Conservation (phyloP, 2,113 vertebrate species). For the Meriones unguiculatus region DNA sequence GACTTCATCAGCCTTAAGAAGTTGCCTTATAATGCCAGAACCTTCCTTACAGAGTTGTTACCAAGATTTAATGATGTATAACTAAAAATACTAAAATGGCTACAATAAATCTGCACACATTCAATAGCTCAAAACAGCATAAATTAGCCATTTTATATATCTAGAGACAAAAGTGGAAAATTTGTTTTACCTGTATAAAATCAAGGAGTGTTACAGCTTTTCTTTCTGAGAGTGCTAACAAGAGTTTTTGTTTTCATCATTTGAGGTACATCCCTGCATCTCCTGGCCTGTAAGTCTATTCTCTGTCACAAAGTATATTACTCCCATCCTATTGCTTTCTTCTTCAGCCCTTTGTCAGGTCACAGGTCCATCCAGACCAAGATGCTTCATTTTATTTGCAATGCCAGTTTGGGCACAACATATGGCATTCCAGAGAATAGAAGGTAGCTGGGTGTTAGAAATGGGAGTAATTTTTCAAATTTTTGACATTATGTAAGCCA, state of each 20-base stretch:
- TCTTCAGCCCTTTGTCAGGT: neutral
- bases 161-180: neutral
- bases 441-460: too few relatives aligned
- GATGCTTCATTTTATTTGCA: neutral
- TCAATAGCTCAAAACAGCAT: neutral
- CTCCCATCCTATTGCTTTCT: neutral
- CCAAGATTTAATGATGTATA: neutral
- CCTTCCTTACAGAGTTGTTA: neutral
- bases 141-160: fast-evolving
- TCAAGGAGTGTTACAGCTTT: neutral
- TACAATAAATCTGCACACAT: neutral
- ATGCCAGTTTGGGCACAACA: neutral
- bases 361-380: neutral
- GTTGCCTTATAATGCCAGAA: neutral
- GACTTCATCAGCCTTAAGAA: neutral
- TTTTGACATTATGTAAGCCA: neutral
- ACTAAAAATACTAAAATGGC: neutral
- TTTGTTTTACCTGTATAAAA: neutral
- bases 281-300: fast-evolving
- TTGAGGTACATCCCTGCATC: fast-evolving
- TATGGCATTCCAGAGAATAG: neutral
- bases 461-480: neutral
- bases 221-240: neutral
- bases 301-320: neutral
- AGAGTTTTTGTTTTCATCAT: neutral